phyloP scores from a whole-genome alignment of 2,888 invertebrate species.

The Hetaerina titia region DNA sequence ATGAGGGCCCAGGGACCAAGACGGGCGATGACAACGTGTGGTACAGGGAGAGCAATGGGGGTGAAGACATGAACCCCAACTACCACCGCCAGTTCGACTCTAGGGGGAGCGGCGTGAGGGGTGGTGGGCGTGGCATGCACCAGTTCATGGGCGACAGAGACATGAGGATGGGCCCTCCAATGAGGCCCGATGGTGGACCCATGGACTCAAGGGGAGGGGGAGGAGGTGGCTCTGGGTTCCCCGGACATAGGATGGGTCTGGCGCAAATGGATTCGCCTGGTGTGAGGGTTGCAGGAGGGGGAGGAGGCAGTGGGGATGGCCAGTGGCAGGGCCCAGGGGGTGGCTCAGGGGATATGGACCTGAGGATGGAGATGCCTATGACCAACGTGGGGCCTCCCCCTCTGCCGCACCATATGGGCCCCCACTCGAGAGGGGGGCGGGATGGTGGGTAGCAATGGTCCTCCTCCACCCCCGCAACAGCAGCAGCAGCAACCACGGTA shows the following conservation, averaged over 20 bases:
- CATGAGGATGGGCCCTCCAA: conserved; percentile 62
- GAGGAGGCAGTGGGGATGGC: not conserved
- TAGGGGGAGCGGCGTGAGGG: conserved; percentile 33
- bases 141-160: conserved; percentile 44
- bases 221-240: not conserved
- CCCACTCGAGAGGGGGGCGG: conserved; percentile 23
- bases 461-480: conserved; percentile 3
- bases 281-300: not conserved
- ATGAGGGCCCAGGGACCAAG: conserved; percentile 29
- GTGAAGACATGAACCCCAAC: conserved; percentile 37
- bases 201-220: conserved; percentile 11
- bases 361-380: conserved; percentile 55
- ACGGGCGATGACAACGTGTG: conserved; percentile 13
- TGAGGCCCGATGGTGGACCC: conserved; percentile 25
- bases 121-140: conserved; percentile 41
- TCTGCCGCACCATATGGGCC: conserved; percentile 6
- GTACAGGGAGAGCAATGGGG: conserved; percentile 42
- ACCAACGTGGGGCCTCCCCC: not conserved
- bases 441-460: conserved; percentile 33
- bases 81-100: conserved; percentile 41
- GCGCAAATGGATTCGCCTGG: not conserved
- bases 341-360: conserved; percentile 33
- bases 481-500: not conserved
- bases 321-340: not conserved
- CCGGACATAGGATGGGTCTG: conserved; percentile 65